A percentile compares a stretch with the other conserved stretches of the same genome.
Conservation (phyloP, 2,113 vertebrate species). For the Calyptommatus sinebrachiatus region DNA sequence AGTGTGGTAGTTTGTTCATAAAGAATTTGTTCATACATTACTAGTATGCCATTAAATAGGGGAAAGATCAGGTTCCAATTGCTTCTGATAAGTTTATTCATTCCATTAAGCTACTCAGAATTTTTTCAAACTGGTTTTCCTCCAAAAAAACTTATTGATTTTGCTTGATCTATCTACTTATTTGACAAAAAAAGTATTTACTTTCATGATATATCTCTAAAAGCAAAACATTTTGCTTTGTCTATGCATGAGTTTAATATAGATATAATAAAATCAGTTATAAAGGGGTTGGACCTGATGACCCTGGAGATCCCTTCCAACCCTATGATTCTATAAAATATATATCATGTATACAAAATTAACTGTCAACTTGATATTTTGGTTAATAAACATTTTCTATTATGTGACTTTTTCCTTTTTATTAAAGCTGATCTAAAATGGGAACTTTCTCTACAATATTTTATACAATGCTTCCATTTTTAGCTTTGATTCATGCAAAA, state of each 20-base stretch:
- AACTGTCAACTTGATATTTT: conserved; percentile 61
- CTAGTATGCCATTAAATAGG: too few relatives aligned
- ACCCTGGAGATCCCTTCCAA: too few relatives aligned
- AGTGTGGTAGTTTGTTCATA: too few relatives aligned
- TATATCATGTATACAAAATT: conserved; percentile 54
- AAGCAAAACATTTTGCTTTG: conserved; percentile 31
- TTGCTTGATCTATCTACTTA: background rate
- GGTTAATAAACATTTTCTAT: conserved; percentile 38
- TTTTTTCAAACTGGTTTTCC: background rate
- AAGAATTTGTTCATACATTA: background rate
- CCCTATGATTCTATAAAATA: background rate
- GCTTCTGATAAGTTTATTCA: background rate
- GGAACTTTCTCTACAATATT: conserved; percentile 49
- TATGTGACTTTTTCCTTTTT: conserved; percentile 49
- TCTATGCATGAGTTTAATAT: conserved; percentile 33
- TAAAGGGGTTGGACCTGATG: background rate
- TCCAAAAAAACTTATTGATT: background rate
- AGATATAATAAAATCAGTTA: conserved; percentile 47
- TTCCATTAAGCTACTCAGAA: background rate
- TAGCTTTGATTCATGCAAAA: conserved; percentile 62
- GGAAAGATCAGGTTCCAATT: background rate
- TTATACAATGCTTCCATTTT: conserved; percentile 37
- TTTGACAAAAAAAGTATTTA: conserved; percentile 1
- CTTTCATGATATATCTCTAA: conserved; percentile 18
- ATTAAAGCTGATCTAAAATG: conserved; percentile 56